Evolutionary conservation across 2,113 vertebrate genomes (phyloP).

Genomic region (Hassar affinis): DNA sequence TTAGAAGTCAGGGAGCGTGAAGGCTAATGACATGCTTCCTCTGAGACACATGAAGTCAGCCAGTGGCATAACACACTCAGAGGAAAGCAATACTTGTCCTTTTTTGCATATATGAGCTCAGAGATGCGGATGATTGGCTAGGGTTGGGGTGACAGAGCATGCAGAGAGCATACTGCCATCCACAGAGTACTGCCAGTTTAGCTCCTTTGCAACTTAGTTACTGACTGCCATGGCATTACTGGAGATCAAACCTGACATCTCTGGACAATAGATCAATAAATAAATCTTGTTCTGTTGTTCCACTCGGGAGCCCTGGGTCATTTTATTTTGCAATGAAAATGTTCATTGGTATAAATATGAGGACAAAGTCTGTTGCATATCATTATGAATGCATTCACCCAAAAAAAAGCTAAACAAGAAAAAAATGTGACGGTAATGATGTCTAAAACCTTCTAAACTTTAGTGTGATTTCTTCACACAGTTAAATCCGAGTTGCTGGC

Average conservation of each 20-base stretch:
- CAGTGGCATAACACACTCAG: background rate
- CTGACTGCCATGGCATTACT: background rate
- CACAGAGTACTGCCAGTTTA: background rate
- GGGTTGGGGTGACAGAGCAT: background rate
- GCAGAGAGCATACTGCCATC: background rate
- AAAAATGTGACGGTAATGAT: background rate
- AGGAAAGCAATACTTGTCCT: background rate
- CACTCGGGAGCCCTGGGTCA: background rate
- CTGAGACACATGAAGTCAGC: background rate
- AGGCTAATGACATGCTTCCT: background rate
- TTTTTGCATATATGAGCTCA: background rate
- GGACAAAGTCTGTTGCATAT: background rate
- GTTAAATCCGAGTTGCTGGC: too few relatives aligned
- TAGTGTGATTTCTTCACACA: background rate
- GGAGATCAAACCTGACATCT: background rate
- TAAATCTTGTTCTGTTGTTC: background rate
- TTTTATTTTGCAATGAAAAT: background rate
- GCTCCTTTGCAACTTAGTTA: background rate
- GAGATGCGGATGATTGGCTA: background rate
- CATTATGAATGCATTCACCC: background rate
- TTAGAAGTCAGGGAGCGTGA: background rate
- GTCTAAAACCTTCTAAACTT: background rate
- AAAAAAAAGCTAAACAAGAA: too few relatives aligned
- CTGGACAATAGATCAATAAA: background rate
- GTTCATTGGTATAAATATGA: background rate